A percentile compares a stretch with the other conserved stretches of the same genome.
These are phyloP conservation scores for Bufo bufo DNA, from an alignment of 2,113 vertebrate species.

Conservation along the genomic window DNA sequence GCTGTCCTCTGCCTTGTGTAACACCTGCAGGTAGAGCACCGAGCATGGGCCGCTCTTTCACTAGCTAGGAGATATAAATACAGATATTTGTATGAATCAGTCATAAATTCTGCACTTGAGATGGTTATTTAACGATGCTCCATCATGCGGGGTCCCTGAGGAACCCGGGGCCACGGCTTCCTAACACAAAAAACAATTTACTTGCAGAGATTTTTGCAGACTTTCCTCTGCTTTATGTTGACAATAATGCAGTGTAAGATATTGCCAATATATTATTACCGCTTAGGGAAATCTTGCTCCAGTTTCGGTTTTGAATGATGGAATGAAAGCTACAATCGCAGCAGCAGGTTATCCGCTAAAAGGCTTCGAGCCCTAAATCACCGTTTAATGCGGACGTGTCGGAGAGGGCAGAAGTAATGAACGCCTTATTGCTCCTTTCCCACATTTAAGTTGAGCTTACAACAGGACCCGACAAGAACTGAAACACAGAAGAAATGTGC, in stretches of 20 bases:
- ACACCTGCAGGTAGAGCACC: background rate
- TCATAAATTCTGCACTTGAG: constrained; percentile 43
- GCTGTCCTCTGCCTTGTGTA: background rate
- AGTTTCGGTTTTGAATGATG: constrained; percentile 45
- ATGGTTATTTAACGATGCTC: constrained; percentile 43
- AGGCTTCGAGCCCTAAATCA: background rate
- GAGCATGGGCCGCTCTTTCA: background rate
- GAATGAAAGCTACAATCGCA: constrained; percentile 24
- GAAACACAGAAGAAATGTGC: background rate
- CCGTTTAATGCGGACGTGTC: background rate
- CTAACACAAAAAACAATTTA: constrained; percentile 28
- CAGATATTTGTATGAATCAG: constrained; percentile 43
- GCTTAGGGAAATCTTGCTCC: constrained; percentile 51
- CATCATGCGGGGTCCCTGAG: constrained; percentile 31
- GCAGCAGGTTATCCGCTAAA: constrained; percentile 22
- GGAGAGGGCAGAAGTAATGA: background rate
- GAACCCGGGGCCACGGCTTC: constrained; percentile 1
- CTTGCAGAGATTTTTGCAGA: constrained; percentile 23
- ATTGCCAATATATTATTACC: constrained; percentile 45
- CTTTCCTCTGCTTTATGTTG: constrained; percentile 38
- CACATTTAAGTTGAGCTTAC: background rate
- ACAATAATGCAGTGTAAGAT: constrained; percentile 44
- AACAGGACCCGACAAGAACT: background rate
- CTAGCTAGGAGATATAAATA: constrained; percentile 40
- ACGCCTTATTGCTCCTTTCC: background rate